Conservation (phyloP, 2,888 invertebrate species). For the Pterostichus madidus region DNA sequence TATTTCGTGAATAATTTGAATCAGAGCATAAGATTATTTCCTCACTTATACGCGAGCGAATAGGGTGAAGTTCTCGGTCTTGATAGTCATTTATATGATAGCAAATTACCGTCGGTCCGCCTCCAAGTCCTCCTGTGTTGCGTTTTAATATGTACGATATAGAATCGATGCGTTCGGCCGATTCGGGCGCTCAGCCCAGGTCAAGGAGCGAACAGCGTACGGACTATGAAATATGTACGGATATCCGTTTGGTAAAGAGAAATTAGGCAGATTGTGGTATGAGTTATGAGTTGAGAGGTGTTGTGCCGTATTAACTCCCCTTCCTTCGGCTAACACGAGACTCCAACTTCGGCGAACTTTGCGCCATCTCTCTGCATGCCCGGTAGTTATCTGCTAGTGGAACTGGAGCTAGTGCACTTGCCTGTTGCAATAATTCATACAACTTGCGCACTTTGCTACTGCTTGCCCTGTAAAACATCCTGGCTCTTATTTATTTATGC, state of each 20-base stretch:
- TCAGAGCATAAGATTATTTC: no score
- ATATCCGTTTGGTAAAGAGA: conserved; percentile 71
- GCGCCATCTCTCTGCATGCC: conserved; percentile 16
- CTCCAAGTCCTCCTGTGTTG: conserved; percentile 9
- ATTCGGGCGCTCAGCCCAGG: conserved; percentile 4
- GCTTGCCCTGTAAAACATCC: conserved; percentile 10
- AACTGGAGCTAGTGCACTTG: conserved; percentile 15
- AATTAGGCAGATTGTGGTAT: conserved; percentile 72
- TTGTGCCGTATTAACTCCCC: conserved; percentile 71
- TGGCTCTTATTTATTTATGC: conserved; percentile 19
- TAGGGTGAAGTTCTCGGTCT: not conserved
- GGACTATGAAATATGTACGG: conserved; percentile 70
- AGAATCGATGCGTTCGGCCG: conserved; percentile 46
- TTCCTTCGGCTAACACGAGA: conserved; percentile 47
- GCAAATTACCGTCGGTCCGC: conserved; percentile 20
- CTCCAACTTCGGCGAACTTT: conserved; percentile 34
- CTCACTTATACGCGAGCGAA: no score
- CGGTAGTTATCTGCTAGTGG: conserved; percentile 21
- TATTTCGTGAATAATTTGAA: no score
- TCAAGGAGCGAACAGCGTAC: conserved; percentile 44
- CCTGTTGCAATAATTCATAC: conserved; percentile 56
- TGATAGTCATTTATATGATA: conserved; percentile 21
- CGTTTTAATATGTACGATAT: conserved; percentile 57
- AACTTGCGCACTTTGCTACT: conserved; percentile 18
- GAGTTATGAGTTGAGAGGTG: conserved; percentile 72